Percentiles rank a stretch among this genome's conserved stretches.
These are phyloP conservation scores for Elgaria multicarinata DNA, from an alignment of 2,113 vertebrate genomes.

Conservation along the genomic window DNA sequence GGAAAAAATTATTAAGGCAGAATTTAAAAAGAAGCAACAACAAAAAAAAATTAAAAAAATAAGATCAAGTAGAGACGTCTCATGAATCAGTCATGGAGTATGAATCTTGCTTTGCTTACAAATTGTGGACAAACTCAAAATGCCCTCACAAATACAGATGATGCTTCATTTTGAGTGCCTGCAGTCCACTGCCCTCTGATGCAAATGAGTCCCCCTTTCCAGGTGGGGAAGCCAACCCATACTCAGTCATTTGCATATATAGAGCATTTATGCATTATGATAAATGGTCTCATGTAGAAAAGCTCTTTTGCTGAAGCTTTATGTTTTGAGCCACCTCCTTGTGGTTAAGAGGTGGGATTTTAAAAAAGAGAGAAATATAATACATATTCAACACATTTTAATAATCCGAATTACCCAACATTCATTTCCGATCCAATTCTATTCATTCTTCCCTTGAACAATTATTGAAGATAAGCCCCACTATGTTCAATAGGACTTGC, in stretches of 20 bases:
- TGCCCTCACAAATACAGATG: accelerated
- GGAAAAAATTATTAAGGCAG: background rate
- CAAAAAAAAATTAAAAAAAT: too few species aligned
- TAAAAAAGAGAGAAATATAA: too few species aligned
- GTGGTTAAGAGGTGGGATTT: too few species aligned
- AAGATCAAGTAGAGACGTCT: slow-evolving; percentile 38
- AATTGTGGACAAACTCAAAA: background rate
- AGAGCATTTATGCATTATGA: background rate
- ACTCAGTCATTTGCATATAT: background rate
- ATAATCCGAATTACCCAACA: too few species aligned
- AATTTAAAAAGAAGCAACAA: slow-evolving; percentile 40
- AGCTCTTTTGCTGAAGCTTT: too few species aligned
- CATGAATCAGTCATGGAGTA: slow-evolving; percentile 43
- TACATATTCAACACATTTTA: too few species aligned
- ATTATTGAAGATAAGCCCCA: too few species aligned
- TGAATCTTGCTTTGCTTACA: slow-evolving; percentile 35
- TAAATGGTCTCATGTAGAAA: background rate
- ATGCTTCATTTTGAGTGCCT: background rate
- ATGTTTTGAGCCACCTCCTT: too few species aligned
- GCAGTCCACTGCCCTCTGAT: background rate
- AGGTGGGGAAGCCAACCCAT: background rate
- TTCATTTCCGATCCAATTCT: too few species aligned
- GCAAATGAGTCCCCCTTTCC: background rate
- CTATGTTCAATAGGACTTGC: too few species aligned
- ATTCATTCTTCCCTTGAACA: too few species aligned